These are phyloP conservation scores for Nephrocerus scutellatus DNA, from an alignment of 2,888 invertebrate species.

Conservation along the genomic window DNA sequence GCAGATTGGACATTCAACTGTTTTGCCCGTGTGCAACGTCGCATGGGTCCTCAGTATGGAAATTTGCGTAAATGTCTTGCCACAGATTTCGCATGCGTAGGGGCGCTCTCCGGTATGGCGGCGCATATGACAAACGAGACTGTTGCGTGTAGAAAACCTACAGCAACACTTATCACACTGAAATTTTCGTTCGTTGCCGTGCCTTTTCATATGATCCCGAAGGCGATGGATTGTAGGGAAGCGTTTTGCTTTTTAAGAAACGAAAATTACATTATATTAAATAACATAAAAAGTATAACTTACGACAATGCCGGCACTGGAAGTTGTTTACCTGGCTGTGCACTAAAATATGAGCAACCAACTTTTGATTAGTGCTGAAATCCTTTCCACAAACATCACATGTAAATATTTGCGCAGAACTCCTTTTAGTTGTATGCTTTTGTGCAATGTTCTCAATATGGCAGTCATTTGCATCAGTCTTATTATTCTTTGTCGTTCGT, in stretches of 20 bases:
- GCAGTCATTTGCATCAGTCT: background rate
- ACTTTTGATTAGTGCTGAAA: too few species aligned
- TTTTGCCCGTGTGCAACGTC: constrained; percentile 28
- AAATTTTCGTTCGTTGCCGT: constrained; percentile 23
- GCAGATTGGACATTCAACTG: constrained; percentile 26
- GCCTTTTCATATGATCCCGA: constrained; percentile 23
- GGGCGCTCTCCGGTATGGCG: constrained; percentile 29
- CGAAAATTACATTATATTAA: constrained; percentile 1
- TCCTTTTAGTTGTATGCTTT: too few species aligned
- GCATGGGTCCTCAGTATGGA: constrained; percentile 27
- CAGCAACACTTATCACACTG: constrained; percentile 24
- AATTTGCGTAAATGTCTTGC: constrained; percentile 25
- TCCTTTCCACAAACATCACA: constrained; percentile 9
- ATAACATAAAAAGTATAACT: constrained; percentile 14
- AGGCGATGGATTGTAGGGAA: constrained; percentile 17
- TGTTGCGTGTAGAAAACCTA: constrained; percentile 21
- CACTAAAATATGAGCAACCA: background rate
- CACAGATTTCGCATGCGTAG: constrained; percentile 26
- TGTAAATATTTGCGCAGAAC: background rate
- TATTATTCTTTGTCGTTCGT: background rate
- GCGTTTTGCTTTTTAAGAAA: constrained; percentile 18
- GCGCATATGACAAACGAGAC: constrained; percentile 22
- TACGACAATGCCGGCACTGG: constrained; percentile 14
- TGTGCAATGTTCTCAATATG: too few species aligned
- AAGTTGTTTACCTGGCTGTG: constrained; percentile 19